These are phyloP conservation scores for Channa argus DNA, from an alignment of 2,113 vertebrate species.

Conservation along the genomic window DNA sequence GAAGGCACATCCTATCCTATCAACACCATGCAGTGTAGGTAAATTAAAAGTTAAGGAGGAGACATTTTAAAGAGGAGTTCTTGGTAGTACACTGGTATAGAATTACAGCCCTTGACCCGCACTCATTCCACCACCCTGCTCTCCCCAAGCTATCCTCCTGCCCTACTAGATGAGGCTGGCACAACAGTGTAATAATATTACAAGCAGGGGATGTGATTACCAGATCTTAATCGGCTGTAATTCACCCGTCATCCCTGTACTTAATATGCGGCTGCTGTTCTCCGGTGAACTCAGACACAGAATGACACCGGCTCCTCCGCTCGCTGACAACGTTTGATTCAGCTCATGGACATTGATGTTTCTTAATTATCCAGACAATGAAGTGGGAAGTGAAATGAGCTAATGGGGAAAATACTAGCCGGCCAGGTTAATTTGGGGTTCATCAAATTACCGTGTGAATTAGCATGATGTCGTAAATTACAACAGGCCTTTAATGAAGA, in stretches of 20 bases:
- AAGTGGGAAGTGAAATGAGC: slow-evolving; percentile 56
- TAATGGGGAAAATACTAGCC: slow-evolving; percentile 76
- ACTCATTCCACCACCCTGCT: background rate
- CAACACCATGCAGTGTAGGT: slow-evolving; percentile 15
- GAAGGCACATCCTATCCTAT: slow-evolving; percentile 10
- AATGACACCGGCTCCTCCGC: slow-evolving; percentile 47
- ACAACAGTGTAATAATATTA: slow-evolving; percentile 57
- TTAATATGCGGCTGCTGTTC: slow-evolving; percentile 70
- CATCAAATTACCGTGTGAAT: slow-evolving; percentile 80
- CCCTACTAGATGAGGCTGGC: slow-evolving; percentile 43
- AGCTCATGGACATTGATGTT: slow-evolving; percentile 73
- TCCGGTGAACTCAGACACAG: slow-evolving; percentile 46
- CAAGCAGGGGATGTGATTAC: slow-evolving; percentile 72
- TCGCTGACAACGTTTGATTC: slow-evolving; percentile 57
- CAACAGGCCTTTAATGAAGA: slow-evolving; percentile 60
- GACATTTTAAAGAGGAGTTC: slow-evolving; percentile 23
- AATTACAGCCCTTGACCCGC: slow-evolving; percentile 1
- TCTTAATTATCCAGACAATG: slow-evolving; percentile 81
- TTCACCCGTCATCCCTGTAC: slow-evolving; percentile 69
- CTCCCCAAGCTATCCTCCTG: slow-evolving; percentile 29
- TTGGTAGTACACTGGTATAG: slow-evolving; percentile 9
- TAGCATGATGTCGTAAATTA: slow-evolving; percentile 75
- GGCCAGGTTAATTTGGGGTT: slow-evolving; percentile 81
- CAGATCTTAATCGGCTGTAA: slow-evolving; percentile 78
- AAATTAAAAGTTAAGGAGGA: slow-evolving; percentile 37